Evolutionary conservation across 2,113 vertebrate species (phyloP).

Genomic region (Zosterops hypoxanthus): DNA sequence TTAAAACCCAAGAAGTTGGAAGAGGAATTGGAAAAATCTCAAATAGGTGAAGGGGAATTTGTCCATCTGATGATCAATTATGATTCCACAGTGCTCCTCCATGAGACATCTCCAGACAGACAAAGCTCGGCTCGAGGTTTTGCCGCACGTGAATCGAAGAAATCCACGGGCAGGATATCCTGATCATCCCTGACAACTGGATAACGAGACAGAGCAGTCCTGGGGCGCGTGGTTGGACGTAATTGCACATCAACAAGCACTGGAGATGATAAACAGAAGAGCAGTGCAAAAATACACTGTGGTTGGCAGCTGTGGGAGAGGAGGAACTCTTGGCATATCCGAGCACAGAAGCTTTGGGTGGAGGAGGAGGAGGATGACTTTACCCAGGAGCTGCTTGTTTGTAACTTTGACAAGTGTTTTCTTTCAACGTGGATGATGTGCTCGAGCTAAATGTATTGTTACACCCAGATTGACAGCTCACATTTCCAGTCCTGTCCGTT

Average conservation of each 20-base stretch:
- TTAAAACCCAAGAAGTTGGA: background rate
- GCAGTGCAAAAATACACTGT: constrained; percentile 7
- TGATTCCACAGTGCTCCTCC: background rate
- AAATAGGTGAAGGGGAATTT: background rate
- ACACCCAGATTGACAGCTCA: background rate
- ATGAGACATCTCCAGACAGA: accelerated
- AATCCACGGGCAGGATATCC: background rate
- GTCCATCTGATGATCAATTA: background rate
- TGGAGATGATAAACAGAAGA: constrained; percentile 18
- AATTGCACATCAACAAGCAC: background rate
- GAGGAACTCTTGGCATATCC: background rate
- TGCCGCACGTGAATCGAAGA: background rate
- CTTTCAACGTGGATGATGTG: background rate
- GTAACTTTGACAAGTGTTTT: constrained; percentile 24
- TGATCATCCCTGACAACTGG: background rate
- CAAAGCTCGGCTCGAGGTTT: background rate
- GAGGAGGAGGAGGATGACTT: constrained; percentile 37
- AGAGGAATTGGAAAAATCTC: background rate
- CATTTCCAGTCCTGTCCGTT: background rate
- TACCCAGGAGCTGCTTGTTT: constrained; percentile 6
- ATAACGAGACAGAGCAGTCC: background rate
- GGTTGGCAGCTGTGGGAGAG: constrained; percentile 32
- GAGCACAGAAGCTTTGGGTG: background rate
- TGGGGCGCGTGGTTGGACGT: background rate
- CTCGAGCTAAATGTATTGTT: background rate